phyloP scores from a whole-genome alignment of 2,888 invertebrate genomes.

The Pheosia tremula region DNA sequence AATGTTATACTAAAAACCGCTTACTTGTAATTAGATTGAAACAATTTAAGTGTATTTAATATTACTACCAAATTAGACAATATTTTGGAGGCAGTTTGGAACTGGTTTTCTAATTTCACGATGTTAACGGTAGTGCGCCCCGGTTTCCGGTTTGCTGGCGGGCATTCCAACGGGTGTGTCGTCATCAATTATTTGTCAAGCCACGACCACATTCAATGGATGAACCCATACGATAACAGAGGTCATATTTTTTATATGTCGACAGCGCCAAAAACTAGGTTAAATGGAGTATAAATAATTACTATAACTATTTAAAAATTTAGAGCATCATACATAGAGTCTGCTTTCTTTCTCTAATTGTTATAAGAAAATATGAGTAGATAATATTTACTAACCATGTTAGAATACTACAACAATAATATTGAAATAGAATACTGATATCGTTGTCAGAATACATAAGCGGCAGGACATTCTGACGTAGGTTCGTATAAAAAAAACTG shows the following conservation, averaged over 20 bases:
- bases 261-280: constrained; percentile 40
- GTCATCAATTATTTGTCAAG: constrained; percentile 74
- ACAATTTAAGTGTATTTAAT: not conserved
- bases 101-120: constrained; percentile 72
- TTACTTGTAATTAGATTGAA: no score
- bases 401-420: no score
- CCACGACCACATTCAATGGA: constrained; percentile 40
- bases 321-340: not conserved
- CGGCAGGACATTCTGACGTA: no score
- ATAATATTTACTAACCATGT: no score
- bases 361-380: not conserved
- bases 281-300: constrained; percentile 24
- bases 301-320: not conserved
- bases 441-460: no score
- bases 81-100: constrained; percentile 44
- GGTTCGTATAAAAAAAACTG: no score
- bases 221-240: constrained; percentile 37
- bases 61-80: constrained; percentile 23
- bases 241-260: constrained; percentile 30
- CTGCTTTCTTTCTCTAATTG: not conserved
- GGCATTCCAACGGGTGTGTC: constrained; percentile 67
- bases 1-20: no score
- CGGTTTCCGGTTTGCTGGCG: constrained; percentile 71
- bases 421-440: no score
- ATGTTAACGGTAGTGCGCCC: constrained; percentile 74